Conservation (phyloP, 1,140 invertebrate genomes). For the Drosophila saltans region DNA sequence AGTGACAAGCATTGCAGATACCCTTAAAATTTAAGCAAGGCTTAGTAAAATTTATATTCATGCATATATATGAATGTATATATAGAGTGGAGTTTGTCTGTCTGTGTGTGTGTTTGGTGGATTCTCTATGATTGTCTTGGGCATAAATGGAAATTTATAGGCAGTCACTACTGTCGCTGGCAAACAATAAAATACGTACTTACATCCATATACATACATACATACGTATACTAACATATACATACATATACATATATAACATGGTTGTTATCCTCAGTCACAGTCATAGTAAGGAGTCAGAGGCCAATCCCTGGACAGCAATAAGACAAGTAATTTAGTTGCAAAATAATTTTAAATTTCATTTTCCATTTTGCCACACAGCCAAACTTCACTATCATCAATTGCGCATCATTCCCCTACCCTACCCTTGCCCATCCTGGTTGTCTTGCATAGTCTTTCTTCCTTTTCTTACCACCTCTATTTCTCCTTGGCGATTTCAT, state of each 20-base stretch:
- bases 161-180: conserved; percentile 38
- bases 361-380: conserved; percentile 60
- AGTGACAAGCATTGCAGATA: too few relatives aligned
- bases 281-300: conserved; percentile 30
- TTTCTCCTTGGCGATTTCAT: conserved; percentile 52
- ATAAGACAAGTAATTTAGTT: conserved; percentile 81
- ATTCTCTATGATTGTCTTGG: conserved; percentile 72
- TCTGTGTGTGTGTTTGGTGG: conserved; percentile 20
- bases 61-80: not conserved
- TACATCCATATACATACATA: not conserved
- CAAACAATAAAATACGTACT: conserved; percentile 20
- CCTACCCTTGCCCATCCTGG: not conserved
- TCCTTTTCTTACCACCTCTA: not conserved
- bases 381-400: conserved; percentile 66
- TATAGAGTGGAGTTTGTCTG: not conserved
- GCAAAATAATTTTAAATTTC: conserved; percentile 82
- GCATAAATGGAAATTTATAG: conserved; percentile 80
- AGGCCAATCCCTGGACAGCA: conserved; percentile 71
- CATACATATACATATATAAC: not conserved
- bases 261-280: conserved; percentile 16
- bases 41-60: not conserved
- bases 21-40: not conserved
- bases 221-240: too few relatives aligned
- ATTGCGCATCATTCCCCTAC: conserved; percentile 57
- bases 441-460: too few relatives aligned